Percentiles rank a stretch among this genome's conserved stretches.
These are phyloP conservation scores for Himantopus leucocephalus DNA, from an alignment of 2,113 vertebrate genomes.

Conservation along the genomic window DNA sequence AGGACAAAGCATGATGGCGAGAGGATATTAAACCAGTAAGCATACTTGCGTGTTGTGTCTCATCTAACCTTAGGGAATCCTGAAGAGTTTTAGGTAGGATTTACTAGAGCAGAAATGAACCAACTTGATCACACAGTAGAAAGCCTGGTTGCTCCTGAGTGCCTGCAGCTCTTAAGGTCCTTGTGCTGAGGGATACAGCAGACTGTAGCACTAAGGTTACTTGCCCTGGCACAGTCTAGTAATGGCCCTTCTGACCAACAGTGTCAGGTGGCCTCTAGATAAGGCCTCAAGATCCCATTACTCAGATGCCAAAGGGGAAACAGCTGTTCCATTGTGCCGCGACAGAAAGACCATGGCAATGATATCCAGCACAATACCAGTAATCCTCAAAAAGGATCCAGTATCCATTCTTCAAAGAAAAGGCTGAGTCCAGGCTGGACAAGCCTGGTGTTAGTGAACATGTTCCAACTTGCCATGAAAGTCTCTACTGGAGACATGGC, in stretches of 20 bases:
- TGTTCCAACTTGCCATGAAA: not conserved
- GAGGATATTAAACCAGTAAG: not conserved
- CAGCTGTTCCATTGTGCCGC: not conserved
- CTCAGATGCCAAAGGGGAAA: not conserved
- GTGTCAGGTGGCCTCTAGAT: not conserved
- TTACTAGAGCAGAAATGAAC: conserved; percentile 21
- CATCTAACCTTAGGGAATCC: not conserved
- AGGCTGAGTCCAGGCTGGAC: not conserved
- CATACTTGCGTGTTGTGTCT: not conserved
- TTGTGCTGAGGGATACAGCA: not conserved
- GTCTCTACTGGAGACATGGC: not conserved
- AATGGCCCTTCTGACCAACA: not conserved
- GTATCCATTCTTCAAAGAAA: not conserved
- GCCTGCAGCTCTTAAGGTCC: not conserved
- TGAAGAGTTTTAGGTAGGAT: not conserved
- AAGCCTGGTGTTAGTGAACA: not conserved
- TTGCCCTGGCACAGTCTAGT: not conserved
- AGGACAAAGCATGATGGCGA: not conserved
- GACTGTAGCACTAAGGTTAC: not conserved
- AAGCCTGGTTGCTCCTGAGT: not conserved
- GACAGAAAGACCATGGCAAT: not conserved
- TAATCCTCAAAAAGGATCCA: not conserved
- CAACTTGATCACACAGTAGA: not conserved
- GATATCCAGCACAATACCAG: not conserved
- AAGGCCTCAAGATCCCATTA: not conserved